Evolutionary conservation across 2,113 vertebrate genomes (phyloP).

Genomic region (Orthonyx spaldingii): DNA sequence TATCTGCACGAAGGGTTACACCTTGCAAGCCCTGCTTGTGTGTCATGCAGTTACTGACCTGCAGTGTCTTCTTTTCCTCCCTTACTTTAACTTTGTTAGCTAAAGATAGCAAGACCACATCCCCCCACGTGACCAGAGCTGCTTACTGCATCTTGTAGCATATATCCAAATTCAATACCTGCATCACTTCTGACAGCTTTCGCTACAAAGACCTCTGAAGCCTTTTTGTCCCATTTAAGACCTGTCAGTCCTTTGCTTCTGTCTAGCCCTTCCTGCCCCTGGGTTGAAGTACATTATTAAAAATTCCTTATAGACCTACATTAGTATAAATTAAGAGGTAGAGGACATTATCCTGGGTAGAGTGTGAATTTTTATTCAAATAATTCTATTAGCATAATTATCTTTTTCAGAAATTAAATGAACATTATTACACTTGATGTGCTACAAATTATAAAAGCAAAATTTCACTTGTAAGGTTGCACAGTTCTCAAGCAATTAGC

Average conservation of each 20-base stretch:
- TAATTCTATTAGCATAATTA: conserved; percentile 78
- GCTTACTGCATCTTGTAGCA: not conserved
- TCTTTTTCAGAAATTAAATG: conserved; percentile 75
- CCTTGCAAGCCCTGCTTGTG: not conserved
- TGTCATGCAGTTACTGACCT: not conserved
- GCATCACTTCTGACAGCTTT: not conserved
- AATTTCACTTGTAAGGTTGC: conserved; percentile 67
- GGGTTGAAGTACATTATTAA: conserved; percentile 45
- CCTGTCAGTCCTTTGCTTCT: not conserved
- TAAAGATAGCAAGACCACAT: not conserved
- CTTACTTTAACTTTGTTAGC: not conserved
- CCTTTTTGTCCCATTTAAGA: not conserved
- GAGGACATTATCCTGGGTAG: conserved; percentile 57
- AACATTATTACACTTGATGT: conserved; percentile 74
- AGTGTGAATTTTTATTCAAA: conserved; percentile 75
- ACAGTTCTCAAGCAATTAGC: conserved; percentile 70
- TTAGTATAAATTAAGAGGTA: conserved; percentile 72
- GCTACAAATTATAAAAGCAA: conserved; percentile 72
- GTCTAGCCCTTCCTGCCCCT: not conserved
- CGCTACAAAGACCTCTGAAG: not conserved
- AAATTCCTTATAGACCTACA: conserved; percentile 63
- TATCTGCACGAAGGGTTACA: not conserved
- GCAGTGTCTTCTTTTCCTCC: not conserved
- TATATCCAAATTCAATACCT: not conserved
- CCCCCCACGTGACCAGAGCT: not conserved